Evolutionary conservation across 2,113 vertebrate species (phyloP).

Genomic region (Neogale vison): DNA sequence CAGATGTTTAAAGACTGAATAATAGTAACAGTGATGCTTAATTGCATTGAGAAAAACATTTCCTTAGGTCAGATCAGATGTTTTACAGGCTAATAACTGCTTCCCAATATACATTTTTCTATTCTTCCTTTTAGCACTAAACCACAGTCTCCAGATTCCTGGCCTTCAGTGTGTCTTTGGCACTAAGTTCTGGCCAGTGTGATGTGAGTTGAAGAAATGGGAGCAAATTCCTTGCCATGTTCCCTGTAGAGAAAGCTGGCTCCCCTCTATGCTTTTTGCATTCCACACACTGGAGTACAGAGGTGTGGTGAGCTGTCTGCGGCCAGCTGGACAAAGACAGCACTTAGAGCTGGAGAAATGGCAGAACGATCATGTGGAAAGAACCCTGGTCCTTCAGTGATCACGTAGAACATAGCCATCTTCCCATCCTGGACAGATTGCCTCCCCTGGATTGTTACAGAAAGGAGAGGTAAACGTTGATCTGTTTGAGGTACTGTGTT

Average conservation of each 20-base stretch:
- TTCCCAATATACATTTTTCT: neutral
- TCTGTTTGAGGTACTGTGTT: neutral
- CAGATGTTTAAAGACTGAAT: neutral
- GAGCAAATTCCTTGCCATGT: neutral
- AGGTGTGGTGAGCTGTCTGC: neutral
- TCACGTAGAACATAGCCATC: neutral
- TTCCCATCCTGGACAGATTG: neutral
- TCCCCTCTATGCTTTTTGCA: neutral
- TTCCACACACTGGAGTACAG: neutral
- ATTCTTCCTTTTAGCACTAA: neutral
- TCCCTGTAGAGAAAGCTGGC: neutral
- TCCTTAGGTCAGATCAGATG: neutral
- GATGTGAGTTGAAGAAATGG: neutral
- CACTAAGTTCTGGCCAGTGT: neutral
- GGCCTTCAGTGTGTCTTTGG: neutral
- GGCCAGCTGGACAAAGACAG: neutral
- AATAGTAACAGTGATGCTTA: neutral
- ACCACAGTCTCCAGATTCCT: neutral
- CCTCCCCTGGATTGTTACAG: neutral
- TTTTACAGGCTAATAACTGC: neutral
- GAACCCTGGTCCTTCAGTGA: neutral
- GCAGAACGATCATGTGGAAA: neutral
- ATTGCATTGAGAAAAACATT: neutral
- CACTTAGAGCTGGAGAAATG: neutral
- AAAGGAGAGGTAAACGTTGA: neutral